Conservation (phyloP, 1,140 invertebrate genomes). For the Macrocentrus cingulum region DNA sequence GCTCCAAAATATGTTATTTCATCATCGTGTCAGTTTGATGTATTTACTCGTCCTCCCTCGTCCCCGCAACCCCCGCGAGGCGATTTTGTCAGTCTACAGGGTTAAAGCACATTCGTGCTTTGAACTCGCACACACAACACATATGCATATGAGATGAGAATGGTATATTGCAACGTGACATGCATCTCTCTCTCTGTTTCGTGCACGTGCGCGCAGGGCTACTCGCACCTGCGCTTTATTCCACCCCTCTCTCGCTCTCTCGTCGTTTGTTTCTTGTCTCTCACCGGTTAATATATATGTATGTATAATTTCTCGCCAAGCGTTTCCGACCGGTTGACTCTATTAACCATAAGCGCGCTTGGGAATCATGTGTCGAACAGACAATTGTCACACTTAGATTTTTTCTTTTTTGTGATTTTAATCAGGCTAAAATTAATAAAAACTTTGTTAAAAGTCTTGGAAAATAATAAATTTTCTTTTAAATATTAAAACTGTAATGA, state of each 20-base stretch:
- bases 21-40: not conserved
- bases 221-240: slow-evolving; percentile 11
- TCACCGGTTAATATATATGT: not conserved
- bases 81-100: not conserved
- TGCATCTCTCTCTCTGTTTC: slow-evolving; percentile 2
- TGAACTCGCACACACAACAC: not conserved
- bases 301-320: slow-evolving; percentile 17
- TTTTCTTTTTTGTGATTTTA: not conserved
- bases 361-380: not conserved
- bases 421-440: no score
- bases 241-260: not conserved
- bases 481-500: no score
- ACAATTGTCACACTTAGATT: slow-evolving; percentile 12
- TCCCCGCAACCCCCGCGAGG: no score
- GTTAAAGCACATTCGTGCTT: not conserved
- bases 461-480: no score
- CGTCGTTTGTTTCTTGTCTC: not conserved
- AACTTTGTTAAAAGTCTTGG: no score
- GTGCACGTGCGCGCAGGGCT: slow-evolving; percentile 15
- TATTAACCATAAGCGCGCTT: slow-evolving; percentile 6
- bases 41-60: no score
- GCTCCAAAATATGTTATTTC: not conserved
- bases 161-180: not conserved
- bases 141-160: not conserved
- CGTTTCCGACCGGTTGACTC: slow-evolving; percentile 17